Conservation (phyloP, 2,113 vertebrate genomes). For the Cardinalis cardinalis region DNA sequence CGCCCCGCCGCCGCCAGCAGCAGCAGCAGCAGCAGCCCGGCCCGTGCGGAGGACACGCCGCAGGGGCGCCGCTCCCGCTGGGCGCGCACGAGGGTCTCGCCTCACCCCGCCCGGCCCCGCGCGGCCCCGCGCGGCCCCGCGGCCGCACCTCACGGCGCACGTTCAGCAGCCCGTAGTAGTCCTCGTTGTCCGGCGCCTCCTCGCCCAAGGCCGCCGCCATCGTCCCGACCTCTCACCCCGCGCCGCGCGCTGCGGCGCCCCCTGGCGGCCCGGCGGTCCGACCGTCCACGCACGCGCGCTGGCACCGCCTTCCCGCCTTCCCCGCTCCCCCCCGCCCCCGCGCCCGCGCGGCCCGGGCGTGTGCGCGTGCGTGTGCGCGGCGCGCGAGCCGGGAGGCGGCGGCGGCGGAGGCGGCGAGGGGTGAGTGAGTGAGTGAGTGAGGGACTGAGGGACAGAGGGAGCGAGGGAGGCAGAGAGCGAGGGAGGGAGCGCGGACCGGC, state of each 20-base stretch:
- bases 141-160: background rate
- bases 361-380: background rate
- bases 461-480: background rate
- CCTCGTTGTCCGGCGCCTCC: background rate
- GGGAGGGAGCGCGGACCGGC: background rate
- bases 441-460: background rate
- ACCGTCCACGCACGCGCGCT: background rate
- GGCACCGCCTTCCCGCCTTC: no score
- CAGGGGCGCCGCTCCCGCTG: background rate
- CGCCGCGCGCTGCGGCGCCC: background rate
- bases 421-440: background rate
- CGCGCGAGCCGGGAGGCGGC: background rate
- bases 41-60: background rate
- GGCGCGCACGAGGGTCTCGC: background rate
- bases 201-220: background rate
- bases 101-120: background rate
- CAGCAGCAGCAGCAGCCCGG: background rate
- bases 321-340: no score
- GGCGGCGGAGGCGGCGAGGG: background rate
- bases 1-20: background rate
- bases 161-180: background rate
- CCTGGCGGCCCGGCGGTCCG: background rate
- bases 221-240: background rate
- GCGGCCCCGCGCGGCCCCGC: background rate
- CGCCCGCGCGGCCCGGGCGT: background rate